Base-by-base conservation (phyloP, 2,797 vertebrate species). In the Synaphobranchus kaupii region DNA sequence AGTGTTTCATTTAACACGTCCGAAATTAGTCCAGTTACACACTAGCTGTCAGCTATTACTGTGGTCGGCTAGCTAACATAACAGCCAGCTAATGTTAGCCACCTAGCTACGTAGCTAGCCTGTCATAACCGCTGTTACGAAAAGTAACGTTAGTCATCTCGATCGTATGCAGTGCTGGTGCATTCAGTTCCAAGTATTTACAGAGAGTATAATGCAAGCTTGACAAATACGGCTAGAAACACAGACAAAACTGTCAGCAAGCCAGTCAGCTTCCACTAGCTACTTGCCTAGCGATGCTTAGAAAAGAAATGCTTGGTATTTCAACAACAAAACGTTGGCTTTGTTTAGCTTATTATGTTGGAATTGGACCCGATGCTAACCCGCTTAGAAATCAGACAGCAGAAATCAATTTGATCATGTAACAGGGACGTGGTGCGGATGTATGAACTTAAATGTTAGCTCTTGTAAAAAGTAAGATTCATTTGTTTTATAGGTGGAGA, bases 401-500 rank as follows among this genome's bases (percentile, higher is more conserved):
- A 68, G 6, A 28, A 28, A 3, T 68, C n/a, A 25, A 58, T 58
- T 15, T 5, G 4, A 20, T 20, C 15, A 17, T 58, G 56, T 20
- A 58, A 58, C 56, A 58, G 56, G 0, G n/a, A 9, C n/a, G 15
- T 68, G 7, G 63, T 28, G 25, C 15, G 9, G 1, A 8, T 68
- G 10, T 28, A 15, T 60, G 20, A 56, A 4, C 54, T 22, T 60
- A 13, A 2, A 78, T 34, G 68, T 78, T 34, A 47, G 13, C n/a
- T 20, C 28, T 31, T 34, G 4, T n/a, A 22, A 0, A 52, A 82
- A 52, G 52, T 28, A 28, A 10, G 13, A 9, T 78, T 10, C 25
- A 63, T 81, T 84, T 87, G 84, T 84, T 10, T 89, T 71, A 50
- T 91, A 99, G 98, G 98, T 99, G 90, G 98, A 99, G 94, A 98